These are phyloP conservation scores for Drosophila jambulina DNA, from an alignment of 1,140 invertebrate species.

Conservation along the genomic window DNA sequence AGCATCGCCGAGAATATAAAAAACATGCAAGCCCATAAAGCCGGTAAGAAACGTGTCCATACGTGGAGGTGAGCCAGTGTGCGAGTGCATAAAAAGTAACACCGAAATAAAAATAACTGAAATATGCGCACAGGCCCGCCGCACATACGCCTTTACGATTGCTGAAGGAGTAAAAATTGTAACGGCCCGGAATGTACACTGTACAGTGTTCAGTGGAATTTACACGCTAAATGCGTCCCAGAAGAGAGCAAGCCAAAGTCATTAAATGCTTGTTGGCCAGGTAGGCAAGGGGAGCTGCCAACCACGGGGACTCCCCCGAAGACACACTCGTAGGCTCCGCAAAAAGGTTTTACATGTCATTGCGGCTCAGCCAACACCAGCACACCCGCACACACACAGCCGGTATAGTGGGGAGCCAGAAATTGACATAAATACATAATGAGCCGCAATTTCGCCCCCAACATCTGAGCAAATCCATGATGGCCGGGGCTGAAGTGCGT, in stretches of 20 bases:
- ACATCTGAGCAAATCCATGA: slow-evolving; percentile 17
- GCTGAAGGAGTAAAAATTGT: slow-evolving; percentile 75
- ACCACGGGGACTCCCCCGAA: background rate
- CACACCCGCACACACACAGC: slow-evolving; percentile 11
- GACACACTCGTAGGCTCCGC: slow-evolving; percentile 48
- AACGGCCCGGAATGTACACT: slow-evolving; percentile 46
- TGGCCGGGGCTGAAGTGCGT: slow-evolving; percentile 51
- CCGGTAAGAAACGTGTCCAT: slow-evolving; percentile 54
- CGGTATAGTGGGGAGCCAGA: slow-evolving; percentile 57
- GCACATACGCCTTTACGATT: slow-evolving; percentile 67
- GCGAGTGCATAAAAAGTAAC: slow-evolving; percentile 70
- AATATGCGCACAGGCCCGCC: slow-evolving; percentile 63
- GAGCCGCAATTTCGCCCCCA: slow-evolving; percentile 71
- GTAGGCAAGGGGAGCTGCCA: slow-evolving; percentile 30
- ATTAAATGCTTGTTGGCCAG: slow-evolving; percentile 76
- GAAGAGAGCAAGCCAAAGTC: slow-evolving; percentile 80
- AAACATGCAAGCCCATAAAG: slow-evolving; percentile 57
- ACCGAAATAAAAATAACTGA: slow-evolving; percentile 76
- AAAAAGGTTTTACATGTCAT: slow-evolving; percentile 82
- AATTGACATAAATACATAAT: slow-evolving; percentile 84
- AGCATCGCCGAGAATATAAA: slow-evolving; percentile 21
- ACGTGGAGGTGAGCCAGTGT: slow-evolving; percentile 13
- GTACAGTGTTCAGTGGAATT: slow-evolving; percentile 73
- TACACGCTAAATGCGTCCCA: slow-evolving; percentile 79
- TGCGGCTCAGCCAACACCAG: slow-evolving; percentile 43